These are phyloP conservation scores for Sarcophilus harrisii DNA, from an alignment of 2,797 vertebrate genomes.

Conservation along the genomic window DNA sequence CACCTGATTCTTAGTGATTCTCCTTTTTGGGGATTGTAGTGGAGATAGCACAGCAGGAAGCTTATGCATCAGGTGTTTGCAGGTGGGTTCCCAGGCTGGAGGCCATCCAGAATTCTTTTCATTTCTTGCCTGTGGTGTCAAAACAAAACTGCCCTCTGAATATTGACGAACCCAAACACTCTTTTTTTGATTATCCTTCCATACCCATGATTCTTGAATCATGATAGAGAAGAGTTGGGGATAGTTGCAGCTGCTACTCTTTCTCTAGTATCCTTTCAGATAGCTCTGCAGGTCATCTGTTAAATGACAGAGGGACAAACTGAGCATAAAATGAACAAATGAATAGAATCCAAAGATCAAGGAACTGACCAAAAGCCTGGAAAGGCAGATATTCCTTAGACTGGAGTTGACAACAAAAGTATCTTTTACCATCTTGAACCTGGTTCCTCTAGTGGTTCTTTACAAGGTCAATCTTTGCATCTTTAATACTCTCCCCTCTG, in stretches of 20 bases:
- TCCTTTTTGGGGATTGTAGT: not conserved
- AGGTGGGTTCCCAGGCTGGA: not conserved
- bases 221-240: not conserved
- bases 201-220: not conserved
- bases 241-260: not conserved
- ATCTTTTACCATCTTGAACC: not conserved
- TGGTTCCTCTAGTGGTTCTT: not conserved
- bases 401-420: not conserved
- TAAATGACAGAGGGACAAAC: not conserved
- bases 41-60: not conserved
- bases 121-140: not conserved
- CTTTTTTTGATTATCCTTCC: not conserved
- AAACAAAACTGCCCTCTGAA: not conserved
- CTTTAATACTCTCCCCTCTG: not conserved
- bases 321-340: not conserved
- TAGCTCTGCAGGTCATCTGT: not conserved
- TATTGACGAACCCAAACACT: not conserved
- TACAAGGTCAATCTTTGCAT: not conserved
- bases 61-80: not conserved
- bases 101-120: not conserved
- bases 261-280: not conserved
- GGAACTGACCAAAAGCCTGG: not conserved
- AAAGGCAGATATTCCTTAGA: not conserved
- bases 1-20: not conserved
- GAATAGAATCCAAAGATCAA: not conserved